phyloP scores from a whole-genome alignment of 2,797 vertebrate species.

The Denticeps clupeoides region DNA sequence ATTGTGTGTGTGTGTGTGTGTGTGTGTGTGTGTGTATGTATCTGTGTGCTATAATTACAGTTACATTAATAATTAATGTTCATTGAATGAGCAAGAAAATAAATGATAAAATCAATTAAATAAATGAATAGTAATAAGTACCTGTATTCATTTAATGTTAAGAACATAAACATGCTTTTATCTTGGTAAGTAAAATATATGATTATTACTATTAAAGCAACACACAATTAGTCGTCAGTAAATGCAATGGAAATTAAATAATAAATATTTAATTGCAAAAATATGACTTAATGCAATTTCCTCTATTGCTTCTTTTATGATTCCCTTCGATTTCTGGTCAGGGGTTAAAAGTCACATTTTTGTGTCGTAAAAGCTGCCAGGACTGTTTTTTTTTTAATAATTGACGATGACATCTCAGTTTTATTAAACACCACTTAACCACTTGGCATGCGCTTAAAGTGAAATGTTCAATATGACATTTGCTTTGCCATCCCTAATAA shows the following conservation, averaged over 20 bases:
- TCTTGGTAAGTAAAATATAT: neutral
- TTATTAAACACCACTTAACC: conserved; percentile 34
- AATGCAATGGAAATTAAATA: conserved; percentile 14
- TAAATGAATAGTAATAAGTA: no score
- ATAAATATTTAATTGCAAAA: conserved; percentile 20
- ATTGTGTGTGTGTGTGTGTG: no score
- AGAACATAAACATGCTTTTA: no score
- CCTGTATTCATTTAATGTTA: no score
- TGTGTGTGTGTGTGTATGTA: no score
- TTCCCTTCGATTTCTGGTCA: conserved; percentile 19
- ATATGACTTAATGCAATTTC: conserved; percentile 22
- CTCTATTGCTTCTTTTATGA: conserved; percentile 20
- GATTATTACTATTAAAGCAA: no score
- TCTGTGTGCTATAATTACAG: no score
- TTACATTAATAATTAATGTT: no score
- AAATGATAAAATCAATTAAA: no score
- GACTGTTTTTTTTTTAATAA: conserved; percentile 29
- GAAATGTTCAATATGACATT: conserved; percentile 41
- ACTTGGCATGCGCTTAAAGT: conserved; percentile 29
- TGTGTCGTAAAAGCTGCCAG: conserved; percentile 21
- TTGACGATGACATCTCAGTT: conserved; percentile 30
- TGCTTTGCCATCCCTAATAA: conserved; percentile 44
- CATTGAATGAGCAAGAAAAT: no score
- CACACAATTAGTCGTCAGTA: conserved; percentile 3
- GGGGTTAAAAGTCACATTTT: conserved; percentile 12